A percentile compares a stretch with the other conserved stretches of the same genome.
Evolutionary conservation across 92 coral and sea anemone genomes (phyloP).

Genomic region (Phymanthus crucifer): DNA sequence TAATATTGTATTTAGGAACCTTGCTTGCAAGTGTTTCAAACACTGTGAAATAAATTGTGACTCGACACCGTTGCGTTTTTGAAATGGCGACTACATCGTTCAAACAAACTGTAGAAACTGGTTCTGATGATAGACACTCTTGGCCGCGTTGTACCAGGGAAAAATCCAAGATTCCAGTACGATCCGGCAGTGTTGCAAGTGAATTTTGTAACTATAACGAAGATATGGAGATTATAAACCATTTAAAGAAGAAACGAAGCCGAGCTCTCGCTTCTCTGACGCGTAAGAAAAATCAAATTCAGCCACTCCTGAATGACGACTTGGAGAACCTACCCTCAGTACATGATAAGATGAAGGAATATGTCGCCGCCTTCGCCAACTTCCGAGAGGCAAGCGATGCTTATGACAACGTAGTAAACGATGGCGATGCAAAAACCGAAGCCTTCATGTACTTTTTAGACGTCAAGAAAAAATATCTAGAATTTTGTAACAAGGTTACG

Average conservation of each 20-base stretch:
- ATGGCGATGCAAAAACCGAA: constrained; percentile 11
- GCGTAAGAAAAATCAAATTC: constrained; percentile 6
- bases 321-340: neutral
- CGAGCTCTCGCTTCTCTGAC: constrained; percentile 20
- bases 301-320: constrained; percentile 5
- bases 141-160: too few relatives aligned
- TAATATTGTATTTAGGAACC: too few relatives aligned
- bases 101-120: too few relatives aligned
- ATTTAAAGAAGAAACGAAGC: constrained; percentile 15
- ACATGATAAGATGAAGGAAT: constrained; percentile 14
- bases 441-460: constrained; percentile 18
- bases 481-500: constrained; percentile 10
- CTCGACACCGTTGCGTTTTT: too few relatives aligned
- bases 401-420: constrained; percentile 6
- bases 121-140: too few relatives aligned
- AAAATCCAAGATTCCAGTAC: constrained; percentile 10
- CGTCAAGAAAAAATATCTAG: constrained; percentile 9
- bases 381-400: constrained; percentile 9
- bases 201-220: neutral
- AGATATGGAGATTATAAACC: constrained; percentile 10
- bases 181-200: constrained; percentile 6
- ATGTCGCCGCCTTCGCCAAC: neutral
- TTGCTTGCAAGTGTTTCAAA: too few relatives aligned
- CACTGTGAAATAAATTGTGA: too few relatives aligned
- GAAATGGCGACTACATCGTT: too few relatives aligned